Evolutionary conservation across 2,888 invertebrate species (phyloP).

Genomic region (Pecten maximus): DNA sequence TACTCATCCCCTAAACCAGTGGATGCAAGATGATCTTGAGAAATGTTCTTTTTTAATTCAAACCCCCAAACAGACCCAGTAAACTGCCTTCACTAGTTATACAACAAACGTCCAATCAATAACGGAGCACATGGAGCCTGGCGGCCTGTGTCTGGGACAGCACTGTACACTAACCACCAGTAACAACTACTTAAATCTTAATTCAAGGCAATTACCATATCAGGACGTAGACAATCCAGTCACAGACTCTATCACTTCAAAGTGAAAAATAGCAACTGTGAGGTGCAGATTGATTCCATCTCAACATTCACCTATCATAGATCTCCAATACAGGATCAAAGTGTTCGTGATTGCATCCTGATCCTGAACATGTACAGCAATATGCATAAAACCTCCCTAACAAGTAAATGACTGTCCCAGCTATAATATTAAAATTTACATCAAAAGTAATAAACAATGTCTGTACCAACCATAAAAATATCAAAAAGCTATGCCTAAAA

Average conservation of each 20-base stretch:
- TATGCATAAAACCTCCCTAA: background rate
- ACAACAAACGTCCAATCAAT: constrained; percentile 13
- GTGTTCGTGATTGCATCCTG: background rate
- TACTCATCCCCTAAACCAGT: constrained; percentile 7
- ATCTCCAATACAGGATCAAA: background rate
- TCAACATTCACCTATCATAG: background rate
- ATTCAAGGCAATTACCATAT: constrained; percentile 30
- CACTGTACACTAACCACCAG: background rate
- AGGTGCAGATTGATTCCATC: background rate
- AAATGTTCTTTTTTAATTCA: background rate
- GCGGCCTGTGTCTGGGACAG: background rate
- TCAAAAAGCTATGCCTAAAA: no score
- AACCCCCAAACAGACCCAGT: background rate
- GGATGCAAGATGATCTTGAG: background rate
- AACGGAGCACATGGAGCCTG: constrained; percentile 8
- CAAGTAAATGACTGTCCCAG: no score
- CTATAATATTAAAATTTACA: no score
- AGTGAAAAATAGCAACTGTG: constrained; percentile 4
- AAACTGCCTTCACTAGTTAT: background rate
- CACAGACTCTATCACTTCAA: constrained; percentile 4
- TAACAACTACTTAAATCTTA: constrained; percentile 33
- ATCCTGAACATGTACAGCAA: background rate
- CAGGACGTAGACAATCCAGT: constrained; percentile 6
- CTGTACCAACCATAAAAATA: background rate
- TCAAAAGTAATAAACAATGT: background rate